Base-by-base conservation (phyloP, 2,888 invertebrate genomes). In the Penaeus monodon region DNA sequence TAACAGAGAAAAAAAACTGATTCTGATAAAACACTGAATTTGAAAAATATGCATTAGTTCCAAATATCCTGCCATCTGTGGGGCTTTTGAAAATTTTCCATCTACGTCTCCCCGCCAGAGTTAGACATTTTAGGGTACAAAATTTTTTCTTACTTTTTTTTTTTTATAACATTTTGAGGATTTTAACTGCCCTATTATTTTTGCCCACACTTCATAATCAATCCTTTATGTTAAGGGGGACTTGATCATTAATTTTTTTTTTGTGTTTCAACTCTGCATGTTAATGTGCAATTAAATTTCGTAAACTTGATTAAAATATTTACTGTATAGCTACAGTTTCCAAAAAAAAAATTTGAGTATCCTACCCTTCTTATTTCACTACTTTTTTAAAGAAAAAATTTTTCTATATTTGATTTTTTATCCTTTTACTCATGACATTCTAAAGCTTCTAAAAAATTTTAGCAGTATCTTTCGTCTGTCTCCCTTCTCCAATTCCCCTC, bases 341-440 rank as follows among this genome's bases (percentile, higher is more conserved):
- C n/a, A n/a, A 84, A 84, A 78, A 70, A 68, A 38, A 84, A 57
- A 78, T 78, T 65, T 84, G 79, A 79, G 33, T 73, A 85, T 85
- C 70, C 80, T 85, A 73, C 85, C 73, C 68, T 79, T 85, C 66
- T 81, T 81, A 85, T 85, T 85, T 84, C 73, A 84, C 79, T 85
- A 85, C 85, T 85, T 85, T 85, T 85, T 80, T 85, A n/a, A 85
- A 85, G 80, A 80, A 85, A 85, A 85, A 79, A 44, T 57, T 70
- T 73, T 73, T 73, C 38, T 64, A 64, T 8, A 44, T 70, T 33
- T 70, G n/a, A 63, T 49, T 49, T 14, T 27, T 80, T 85, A 79
- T 63, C 73, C 63, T 74, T 38, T 4, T 38, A n/a, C n/a, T n/a
- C n/a, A n/a, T n/a, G n/a, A n/a, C n/a, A n/a, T n/a, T n/a, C n/a